Base-by-base conservation (phyloP, 2,888 invertebrate species). In the Gnatocerus cornutus region DNA sequence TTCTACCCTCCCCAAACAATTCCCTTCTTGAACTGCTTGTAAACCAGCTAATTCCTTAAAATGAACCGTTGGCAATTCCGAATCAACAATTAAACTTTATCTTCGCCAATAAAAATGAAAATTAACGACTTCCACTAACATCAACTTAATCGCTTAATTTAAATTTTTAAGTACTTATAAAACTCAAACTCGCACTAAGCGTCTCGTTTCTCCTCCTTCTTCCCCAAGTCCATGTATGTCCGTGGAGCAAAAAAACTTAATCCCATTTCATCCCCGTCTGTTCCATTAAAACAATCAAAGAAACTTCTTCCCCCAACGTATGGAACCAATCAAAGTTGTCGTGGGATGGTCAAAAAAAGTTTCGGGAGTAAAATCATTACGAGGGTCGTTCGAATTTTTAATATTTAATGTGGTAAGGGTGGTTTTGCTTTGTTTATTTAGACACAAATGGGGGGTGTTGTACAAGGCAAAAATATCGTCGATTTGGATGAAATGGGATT, bases 271-370 rank as follows among this genome's bases (percentile, higher is more conserved):
- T n/a, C 37, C 33, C 21, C 14, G 48, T 27, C 62, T 46, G 21
- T 62, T 62, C 50, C 62, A 62, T 62, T 62, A 62, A 50, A 62
- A 62, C 62, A 62, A 62, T 50, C 50, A 30, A 62, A 62, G 27
- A 30, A 50, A 48, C 9, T 45, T 61, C 9, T 10, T n/a, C 13
- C 12, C 43, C 12, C 12, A 13, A 12, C 16, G 5, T 37, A 30
- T 14, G 61, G 16, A 33, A 61, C 39, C 62, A 50, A 62, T 50
- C 62, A 50, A 50, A 62, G 37, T 62, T 62, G 41, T 21, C 7
- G 41, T 27, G 45, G 46, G 14, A 10, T n/a, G 37, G 1, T 6
- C 2, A 33, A 33, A 33, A 33, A 33, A 33, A 33, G 1, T n/a
- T 33, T 33, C 33, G 9, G 9, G 33, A 33, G 2, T 33, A 33